These are phyloP conservation scores for Sycophila texana DNA, from an alignment of 2,888 invertebrate genomes.

Conservation along the genomic window DNA sequence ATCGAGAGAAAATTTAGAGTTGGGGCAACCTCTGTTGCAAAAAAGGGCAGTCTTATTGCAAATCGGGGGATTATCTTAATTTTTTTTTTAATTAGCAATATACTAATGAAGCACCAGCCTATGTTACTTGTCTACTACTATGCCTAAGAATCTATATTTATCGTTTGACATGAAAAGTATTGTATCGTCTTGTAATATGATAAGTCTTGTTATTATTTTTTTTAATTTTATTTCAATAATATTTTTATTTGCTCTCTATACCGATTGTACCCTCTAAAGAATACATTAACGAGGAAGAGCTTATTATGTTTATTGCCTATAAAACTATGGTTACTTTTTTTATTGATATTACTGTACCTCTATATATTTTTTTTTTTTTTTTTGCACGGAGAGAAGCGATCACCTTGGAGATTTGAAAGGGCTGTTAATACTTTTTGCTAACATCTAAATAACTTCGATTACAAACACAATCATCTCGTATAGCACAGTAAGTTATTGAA, in stretches of 20 bases:
- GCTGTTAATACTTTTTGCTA: too few relatives aligned
- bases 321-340: conserved; percentile 39
- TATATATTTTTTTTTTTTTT: conserved; percentile 27
- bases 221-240: conserved; percentile 1
- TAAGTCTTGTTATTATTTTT: conserved; percentile 31
- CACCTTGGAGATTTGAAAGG: conserved; percentile 20
- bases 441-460: too few relatives aligned
- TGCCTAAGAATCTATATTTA: conserved; percentile 15
- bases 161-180: conserved; percentile 36
- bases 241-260: conserved; percentile 48
- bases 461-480: too few relatives aligned
- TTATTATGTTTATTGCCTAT: conserved; percentile 37
- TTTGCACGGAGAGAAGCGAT: conserved; percentile 13
- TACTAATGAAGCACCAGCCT: not conserved
- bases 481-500: too few relatives aligned
- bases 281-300: conserved; percentile 33
- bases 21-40: too few relatives aligned
- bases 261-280: conserved; percentile 28
- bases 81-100: too few relatives aligned
- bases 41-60: too few relatives aligned
- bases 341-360: conserved; percentile 26
- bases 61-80: too few relatives aligned
- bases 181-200: conserved; percentile 41
- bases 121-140: conserved; percentile 31
- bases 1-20: too few relatives aligned